A percentile compares a stretch with the other conserved stretches of the same genome.
These are phyloP conservation scores for Xiphophorus hellerii DNA, from an alignment of 2,113 vertebrate genomes.

Conservation along the genomic window DNA sequence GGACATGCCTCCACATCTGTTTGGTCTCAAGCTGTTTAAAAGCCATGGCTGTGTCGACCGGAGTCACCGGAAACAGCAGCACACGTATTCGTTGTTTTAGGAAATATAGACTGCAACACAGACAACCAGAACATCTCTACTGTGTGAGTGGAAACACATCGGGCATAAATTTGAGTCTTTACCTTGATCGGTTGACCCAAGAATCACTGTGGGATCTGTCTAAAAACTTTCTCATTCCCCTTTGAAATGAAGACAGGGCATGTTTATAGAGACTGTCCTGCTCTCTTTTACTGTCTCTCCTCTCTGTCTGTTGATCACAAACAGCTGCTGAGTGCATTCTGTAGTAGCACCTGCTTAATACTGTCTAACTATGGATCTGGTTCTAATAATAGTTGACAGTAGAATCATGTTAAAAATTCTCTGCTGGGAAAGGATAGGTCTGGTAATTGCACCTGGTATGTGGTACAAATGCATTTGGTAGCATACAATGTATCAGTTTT, in stretches of 20 bases:
- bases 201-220: background rate
- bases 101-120: constrained; percentile 1
- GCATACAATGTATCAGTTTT: background rate
- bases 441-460: background rate
- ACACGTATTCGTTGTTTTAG: constrained; percentile 2
- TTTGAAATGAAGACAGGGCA: constrained; percentile 21
- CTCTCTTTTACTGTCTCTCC: constrained; percentile 30
- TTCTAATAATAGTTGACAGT: constrained; percentile 53
- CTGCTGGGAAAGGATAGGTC: background rate
- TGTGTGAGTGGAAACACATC: background rate
- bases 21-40: constrained; percentile 60
- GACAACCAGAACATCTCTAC: constrained; percentile 4
- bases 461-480: background rate
- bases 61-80: constrained; percentile 4
- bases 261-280: constrained; percentile 21
- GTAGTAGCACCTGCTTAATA: constrained; percentile 21
- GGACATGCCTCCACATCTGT: constrained; percentile 49
- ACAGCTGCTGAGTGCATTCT: constrained; percentile 60
- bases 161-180: background rate
- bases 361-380: constrained; percentile 54
- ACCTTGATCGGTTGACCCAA: constrained; percentile 1
- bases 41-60: constrained; percentile 26
- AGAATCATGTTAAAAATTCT: constrained; percentile 20
- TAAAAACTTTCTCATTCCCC: background rate
- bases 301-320: constrained; percentile 47